Base-by-base conservation (phyloP, 2,888 invertebrate genomes). In the Epirrhoe tristata region DNA sequence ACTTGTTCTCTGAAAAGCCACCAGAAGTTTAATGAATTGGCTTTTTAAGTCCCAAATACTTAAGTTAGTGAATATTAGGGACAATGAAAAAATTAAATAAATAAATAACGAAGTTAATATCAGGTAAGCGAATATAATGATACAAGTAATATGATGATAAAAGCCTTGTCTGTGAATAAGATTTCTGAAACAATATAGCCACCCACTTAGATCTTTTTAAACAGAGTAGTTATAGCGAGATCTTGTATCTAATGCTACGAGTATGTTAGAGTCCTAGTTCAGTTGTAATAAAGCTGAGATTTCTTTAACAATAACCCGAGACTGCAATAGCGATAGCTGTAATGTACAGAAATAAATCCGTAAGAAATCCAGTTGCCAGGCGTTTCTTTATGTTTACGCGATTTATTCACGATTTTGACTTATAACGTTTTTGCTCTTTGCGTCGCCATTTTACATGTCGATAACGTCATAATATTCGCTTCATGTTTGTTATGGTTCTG, bases 321-420 rank as follows among this genome's bases (percentile, higher is more conserved):
- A 67, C 70, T 70, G 70, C 63, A 74, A 67, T 70, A 66, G 64
- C 54, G 53, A 43, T 57, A 55, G 76, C 74, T 73, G 78, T 78
- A 74, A 78, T 75, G 79, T 81, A 81, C 79, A 71, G 59, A 79
- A 81, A 78, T 82, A 83, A 81, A 80, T 80, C 74, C 54, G 69
- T 60, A 62, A 68, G 74, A 77, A 74, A 69, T 74, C 72, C 75
- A 64, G 79, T 78, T 79, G 78, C 79, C 73, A 74, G 67, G 77
- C 66, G 57, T 68, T 70, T 53, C 62, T 61, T 50, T 46, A 57
- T 70, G 73, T 79, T 78, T 77, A 71, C 71, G 69, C 58, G 62
- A 51, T 8, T 70, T 69, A 67, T 64, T 58, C 58, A 61, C 58
- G 61, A 54, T 61, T 55, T 57, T 60, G 66, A 70, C 64, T 70